phyloP scores from a whole-genome alignment of 2,113 vertebrate species.

The Pongo abelii region DNA sequence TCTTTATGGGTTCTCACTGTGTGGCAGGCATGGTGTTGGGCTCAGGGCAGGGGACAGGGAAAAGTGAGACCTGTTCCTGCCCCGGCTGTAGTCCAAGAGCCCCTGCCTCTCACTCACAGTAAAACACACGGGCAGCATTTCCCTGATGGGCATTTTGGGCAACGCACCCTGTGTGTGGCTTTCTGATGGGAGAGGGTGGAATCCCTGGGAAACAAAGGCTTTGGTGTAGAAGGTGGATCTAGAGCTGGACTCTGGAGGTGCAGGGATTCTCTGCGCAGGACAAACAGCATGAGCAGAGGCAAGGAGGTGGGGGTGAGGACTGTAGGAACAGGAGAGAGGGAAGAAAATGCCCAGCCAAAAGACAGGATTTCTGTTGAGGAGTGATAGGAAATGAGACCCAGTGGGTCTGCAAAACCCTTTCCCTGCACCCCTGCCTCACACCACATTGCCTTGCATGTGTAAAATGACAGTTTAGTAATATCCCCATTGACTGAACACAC shows the following conservation, averaged over 20 bases:
- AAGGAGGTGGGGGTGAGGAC: no score
- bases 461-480: not conserved
- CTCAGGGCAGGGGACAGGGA: not conserved
- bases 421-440: not conserved
- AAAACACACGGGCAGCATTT: rapidly evolving
- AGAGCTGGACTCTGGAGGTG: not conserved
- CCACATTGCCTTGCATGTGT: no score
- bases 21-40: not conserved
- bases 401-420: not conserved
- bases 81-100: not conserved
- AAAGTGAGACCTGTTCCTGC: not conserved
- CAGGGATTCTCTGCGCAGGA: not conserved
- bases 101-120: not conserved
- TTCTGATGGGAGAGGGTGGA: not conserved
- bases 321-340: rapidly evolving
- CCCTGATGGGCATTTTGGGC: rapidly evolving
- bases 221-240: no score
- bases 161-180: not conserved
- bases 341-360: not conserved
- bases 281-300: not conserved
- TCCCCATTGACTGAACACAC: not conserved
- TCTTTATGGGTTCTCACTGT: not conserved
- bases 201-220: not conserved
- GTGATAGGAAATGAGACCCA: not conserved
- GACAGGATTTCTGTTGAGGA: not conserved